Evolutionary conservation across 2,888 invertebrate genomes (phyloP), one percentile per base, ranked within the genome.

Genomic region (Merodon equestris): DNA sequence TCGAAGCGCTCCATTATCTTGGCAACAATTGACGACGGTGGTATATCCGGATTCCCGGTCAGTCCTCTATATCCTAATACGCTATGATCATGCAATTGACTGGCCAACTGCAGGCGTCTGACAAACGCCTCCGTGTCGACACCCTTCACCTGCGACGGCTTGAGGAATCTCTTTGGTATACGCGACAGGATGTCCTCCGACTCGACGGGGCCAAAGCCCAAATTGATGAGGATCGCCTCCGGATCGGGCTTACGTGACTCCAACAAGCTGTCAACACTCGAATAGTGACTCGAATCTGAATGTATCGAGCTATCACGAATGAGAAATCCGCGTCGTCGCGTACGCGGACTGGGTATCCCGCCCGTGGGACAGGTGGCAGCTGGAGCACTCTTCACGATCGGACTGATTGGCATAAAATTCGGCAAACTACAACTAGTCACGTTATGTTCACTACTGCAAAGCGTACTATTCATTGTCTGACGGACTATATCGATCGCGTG

Each of bases 191-290:
- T 92, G 84, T 93, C 93, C 58, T 92, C 92, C 74, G 92, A 92
- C 82, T 91, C 91, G 67, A 92, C 91, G 9, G 94, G 94, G 0
- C 95, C 95, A 87, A 95, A 95, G 10, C 96, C 96, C 63, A 95
- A 90, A 82, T 94, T 95, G 57, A 95, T 89, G 27, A 97, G 90
- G 64, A 97, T 93, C 63, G 95, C 95, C 87, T 97, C 97, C 0
- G 97, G 97, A 90, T 97, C 96, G 17, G 95, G 94, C 85, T 93
- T 94, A 42, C 97, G 91, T 14, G 95, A 92, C 83, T 96, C 95
- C 83, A 97, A 89, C 56, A 97, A 91, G 86, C 95, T 95, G 86
- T 96, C 93, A 38, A 96, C 94, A 84, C 93, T 91, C 60, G 95
- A 95, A 85, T 95, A 95, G 74, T 91, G 91, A 84, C 93, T 93